Conservation (phyloP, 1,140 invertebrate species). For the Ylistrum balloti region DNA sequence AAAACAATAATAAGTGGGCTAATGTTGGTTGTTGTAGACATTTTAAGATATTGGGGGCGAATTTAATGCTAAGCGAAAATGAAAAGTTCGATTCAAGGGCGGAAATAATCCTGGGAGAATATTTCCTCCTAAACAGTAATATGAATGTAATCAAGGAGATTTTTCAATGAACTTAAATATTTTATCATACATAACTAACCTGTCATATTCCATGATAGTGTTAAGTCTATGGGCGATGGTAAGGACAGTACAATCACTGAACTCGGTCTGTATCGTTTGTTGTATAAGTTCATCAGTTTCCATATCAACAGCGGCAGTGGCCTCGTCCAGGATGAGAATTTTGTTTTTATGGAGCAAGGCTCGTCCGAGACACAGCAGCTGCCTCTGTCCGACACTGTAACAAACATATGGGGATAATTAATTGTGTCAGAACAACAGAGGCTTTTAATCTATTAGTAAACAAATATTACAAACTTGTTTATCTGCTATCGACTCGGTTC, state of each 20-base stretch:
- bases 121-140: no score
- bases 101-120: no score
- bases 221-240: constrained; percentile 97
- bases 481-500: no score
- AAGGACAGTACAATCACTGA: constrained; percentile 93
- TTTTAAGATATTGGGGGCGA: no score
- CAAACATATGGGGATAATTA: neutral
- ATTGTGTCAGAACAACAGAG: no score
- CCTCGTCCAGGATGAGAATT: constrained; percentile 97
- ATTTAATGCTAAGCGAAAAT: no score
- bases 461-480: no score
- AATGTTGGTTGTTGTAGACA: no score
- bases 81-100: no score
- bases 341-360: constrained; percentile 94
- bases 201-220: constrained; percentile 91
- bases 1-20: no score
- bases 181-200: constrained; percentile 55
- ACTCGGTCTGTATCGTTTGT: constrained; percentile 93
- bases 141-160: no score
- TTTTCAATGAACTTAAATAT: constrained; percentile 41
- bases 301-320: constrained; percentile 88
- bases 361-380: constrained; percentile 93
- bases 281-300: constrained; percentile 93
- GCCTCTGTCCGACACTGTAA: constrained; percentile 93
- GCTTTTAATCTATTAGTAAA: no score